Evolutionary conservation across 2,797 vertebrate genomes (phyloP).

Genomic region (Acanthurus leucopareius): DNA sequence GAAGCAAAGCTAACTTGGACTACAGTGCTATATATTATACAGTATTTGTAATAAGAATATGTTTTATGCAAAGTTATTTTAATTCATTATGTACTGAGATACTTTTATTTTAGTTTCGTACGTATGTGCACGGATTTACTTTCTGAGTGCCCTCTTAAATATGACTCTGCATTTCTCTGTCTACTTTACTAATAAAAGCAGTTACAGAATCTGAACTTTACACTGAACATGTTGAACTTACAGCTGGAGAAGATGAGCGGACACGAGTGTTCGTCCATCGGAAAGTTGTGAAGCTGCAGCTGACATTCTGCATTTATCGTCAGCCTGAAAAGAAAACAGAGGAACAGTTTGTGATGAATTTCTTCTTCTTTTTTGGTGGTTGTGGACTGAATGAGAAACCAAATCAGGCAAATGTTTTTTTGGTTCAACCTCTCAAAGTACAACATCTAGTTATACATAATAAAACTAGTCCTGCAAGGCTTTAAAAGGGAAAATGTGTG

Average conservation of each 20-base stretch:
- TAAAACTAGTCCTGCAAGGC: too few relatives aligned
- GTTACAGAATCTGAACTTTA: neutral
- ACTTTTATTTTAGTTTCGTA: too few relatives aligned
- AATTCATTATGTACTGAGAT: too few relatives aligned
- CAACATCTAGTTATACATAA: neutral
- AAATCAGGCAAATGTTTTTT: neutral
- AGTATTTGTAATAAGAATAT: too few relatives aligned
- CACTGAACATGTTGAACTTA: conserved; percentile 84
- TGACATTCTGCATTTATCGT: conserved; percentile 98
- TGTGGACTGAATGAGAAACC: neutral
- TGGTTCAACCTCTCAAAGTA: neutral
- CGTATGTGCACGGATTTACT: too few relatives aligned
- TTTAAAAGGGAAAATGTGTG: too few relatives aligned
- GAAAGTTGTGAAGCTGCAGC: conserved; percentile 96
- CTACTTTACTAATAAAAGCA: neutral
- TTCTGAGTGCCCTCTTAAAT: neutral
- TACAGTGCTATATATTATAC: too few relatives aligned
- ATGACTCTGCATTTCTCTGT: neutral
- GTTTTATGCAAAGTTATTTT: too few relatives aligned
- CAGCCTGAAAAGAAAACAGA: conserved; percentile 83
- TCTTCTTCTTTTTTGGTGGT: too few relatives aligned
- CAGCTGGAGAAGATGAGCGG: conserved; percentile 98
- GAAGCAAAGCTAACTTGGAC: too few relatives aligned
- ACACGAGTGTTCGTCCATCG: conserved; percentile 97
- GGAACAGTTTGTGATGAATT: neutral